Conservation (phyloP, 2,888 invertebrate genomes). For the Omphaloscelis lunosa region DNA sequence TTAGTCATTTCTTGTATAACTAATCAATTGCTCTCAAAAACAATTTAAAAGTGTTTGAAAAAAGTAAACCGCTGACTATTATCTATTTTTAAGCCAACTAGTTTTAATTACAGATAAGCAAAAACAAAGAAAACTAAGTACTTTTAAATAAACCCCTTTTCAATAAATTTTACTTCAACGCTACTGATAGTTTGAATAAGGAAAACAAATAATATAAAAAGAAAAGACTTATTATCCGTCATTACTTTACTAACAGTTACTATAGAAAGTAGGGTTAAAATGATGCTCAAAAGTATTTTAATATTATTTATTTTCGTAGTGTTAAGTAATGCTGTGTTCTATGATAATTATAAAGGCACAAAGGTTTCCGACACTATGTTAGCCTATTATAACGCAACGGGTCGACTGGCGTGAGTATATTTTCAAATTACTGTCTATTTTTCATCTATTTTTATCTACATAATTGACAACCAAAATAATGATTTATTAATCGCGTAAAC, state of each 20-base stretch:
- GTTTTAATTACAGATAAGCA: too few species aligned
- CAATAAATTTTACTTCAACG: background rate
- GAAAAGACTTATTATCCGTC: background rate
- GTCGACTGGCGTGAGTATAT: conserved; percentile 17
- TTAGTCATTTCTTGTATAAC: background rate
- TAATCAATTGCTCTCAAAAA: background rate
- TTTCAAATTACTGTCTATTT: background rate
- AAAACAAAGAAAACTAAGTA: too few species aligned
- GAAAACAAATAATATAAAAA: background rate
- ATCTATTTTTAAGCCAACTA: too few species aligned
- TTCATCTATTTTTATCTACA: too few species aligned
- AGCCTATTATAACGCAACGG: conserved; percentile 19
- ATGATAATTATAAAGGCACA: conserved; percentile 13
- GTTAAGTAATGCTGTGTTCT: conserved; percentile 6
- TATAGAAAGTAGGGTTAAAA: background rate
- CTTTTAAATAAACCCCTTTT: too few species aligned
- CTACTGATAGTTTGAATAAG: background rate
- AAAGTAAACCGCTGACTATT: background rate
- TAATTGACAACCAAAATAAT: too few species aligned
- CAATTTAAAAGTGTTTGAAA: too few species aligned
- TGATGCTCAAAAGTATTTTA: conserved; percentile 11
- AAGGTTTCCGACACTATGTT: conserved; percentile 6
- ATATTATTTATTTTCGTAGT: background rate
- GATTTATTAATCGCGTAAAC: too few species aligned
- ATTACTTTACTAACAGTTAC: background rate